Percentiles rank a stretch among this genome's conserved stretches.
Evolutionary conservation across 2,797 vertebrate species (phyloP).

Genomic region (Loris lydekkerianus): DNA sequence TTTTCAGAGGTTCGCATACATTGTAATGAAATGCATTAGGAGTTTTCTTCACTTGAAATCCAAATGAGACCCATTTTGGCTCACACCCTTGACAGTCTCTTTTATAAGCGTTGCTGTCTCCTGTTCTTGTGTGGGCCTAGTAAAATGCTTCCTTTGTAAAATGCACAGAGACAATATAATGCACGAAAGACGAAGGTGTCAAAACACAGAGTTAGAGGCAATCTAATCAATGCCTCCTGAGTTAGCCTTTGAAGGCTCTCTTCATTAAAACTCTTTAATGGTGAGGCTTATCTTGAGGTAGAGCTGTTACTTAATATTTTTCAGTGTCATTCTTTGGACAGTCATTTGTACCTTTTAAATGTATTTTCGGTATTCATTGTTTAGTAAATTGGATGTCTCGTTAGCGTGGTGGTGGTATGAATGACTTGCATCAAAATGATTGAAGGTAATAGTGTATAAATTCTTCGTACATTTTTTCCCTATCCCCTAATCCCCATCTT

Average conservation of each 20-base stretch:
- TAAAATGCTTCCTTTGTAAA: slow-evolving; percentile 92
- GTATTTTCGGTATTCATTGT: slow-evolving; percentile 91
- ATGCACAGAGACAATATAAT: slow-evolving; percentile 92
- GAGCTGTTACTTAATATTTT: slow-evolving; percentile 93
- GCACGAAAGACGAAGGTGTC: slow-evolving; percentile 92
- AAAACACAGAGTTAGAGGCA: slow-evolving; percentile 93
- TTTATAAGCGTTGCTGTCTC: slow-evolving; percentile 91
- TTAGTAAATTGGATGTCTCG: slow-evolving; percentile 91
- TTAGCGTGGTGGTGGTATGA: slow-evolving; percentile 90
- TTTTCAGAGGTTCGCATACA: slow-evolving; percentile 92
- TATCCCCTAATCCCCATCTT: slow-evolving; percentile 58
- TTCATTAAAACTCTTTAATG: slow-evolving; percentile 92
- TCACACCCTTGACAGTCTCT: slow-evolving; percentile 92
- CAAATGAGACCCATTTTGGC: slow-evolving; percentile 93
- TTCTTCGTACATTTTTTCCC: slow-evolving; percentile 83
- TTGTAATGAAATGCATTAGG: slow-evolving; percentile 93
- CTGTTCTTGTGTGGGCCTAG: slow-evolving; percentile 92
- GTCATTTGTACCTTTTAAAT: slow-evolving; percentile 92
- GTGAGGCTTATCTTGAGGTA: slow-evolving; percentile 91
- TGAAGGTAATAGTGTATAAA: slow-evolving; percentile 90
- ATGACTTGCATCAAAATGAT: slow-evolving; percentile 90
- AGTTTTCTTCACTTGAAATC: slow-evolving; percentile 93
- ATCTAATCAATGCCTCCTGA: slow-evolving; percentile 93
- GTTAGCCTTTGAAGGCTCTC: slow-evolving; percentile 92
- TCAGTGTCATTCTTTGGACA: slow-evolving; percentile 91